A percentile compares a stretch with the other conserved stretches of the same genome.
Evolutionary conservation across 2,888 invertebrate species (phyloP).

Genomic region (Abrostola triplasia): DNA sequence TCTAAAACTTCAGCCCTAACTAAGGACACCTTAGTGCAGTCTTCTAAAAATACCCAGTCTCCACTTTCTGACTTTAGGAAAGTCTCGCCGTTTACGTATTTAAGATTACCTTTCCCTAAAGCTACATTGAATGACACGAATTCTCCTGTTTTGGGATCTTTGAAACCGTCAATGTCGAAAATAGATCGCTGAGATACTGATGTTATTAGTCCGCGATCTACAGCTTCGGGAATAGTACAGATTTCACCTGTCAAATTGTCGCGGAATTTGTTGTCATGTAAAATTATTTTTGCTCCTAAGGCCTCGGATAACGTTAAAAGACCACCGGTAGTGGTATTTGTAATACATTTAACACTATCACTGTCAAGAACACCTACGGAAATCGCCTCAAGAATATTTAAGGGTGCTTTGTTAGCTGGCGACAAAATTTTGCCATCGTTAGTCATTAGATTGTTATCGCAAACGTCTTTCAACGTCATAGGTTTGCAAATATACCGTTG

Average conservation of each 20-base stretch:
- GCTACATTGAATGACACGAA: slow-evolving; percentile 95
- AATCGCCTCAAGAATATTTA: slow-evolving; percentile 95
- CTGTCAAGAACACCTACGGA: slow-evolving; percentile 95
- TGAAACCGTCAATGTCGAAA: slow-evolving; percentile 97
- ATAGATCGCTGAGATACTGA: slow-evolving; percentile 96
- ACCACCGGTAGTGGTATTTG: slow-evolving; percentile 93
- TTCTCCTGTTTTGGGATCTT: slow-evolving; percentile 93
- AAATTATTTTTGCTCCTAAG: slow-evolving; percentile 93
- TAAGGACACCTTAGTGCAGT: slow-evolving; percentile 93
- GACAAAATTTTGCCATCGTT: slow-evolving; percentile 93
- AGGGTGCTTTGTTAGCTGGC: slow-evolving; percentile 92
- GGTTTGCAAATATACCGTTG: slow-evolving; percentile 95
- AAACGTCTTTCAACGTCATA: slow-evolving; percentile 96
- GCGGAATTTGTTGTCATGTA: slow-evolving; percentile 91
- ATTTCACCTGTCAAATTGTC: slow-evolving; percentile 92
- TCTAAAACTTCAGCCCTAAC: slow-evolving; percentile 95
- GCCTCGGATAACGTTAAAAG: slow-evolving; percentile 95
- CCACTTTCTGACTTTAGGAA: slow-evolving; percentile 92
- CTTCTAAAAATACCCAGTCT: slow-evolving; percentile 92
- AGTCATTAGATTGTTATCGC: slow-evolving; percentile 94
- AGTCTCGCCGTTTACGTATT: slow-evolving; percentile 92
- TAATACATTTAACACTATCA: slow-evolving; percentile 94
- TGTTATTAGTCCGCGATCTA: slow-evolving; percentile 95
- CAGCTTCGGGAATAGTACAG: slow-evolving; percentile 94
- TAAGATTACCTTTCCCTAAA: slow-evolving; percentile 92